Base-by-base conservation (phyloP, 1,140 invertebrate genomes). In the Orussus abietinus region DNA sequence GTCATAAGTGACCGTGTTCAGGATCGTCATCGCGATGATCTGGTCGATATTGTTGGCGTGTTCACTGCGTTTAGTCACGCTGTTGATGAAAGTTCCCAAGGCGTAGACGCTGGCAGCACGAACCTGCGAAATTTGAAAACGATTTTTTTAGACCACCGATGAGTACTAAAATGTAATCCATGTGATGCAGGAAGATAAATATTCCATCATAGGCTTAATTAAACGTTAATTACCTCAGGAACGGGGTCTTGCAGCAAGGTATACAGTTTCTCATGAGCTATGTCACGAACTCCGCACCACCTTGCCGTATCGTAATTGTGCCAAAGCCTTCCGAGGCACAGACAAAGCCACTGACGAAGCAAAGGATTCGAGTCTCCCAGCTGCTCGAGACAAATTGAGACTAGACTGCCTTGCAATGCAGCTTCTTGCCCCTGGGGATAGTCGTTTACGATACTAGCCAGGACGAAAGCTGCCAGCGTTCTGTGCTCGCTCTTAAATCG, bases 271-370 rank as follows among this genome's bases (percentile, higher is more conserved):
- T 98, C 95, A 72, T 96, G 92, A 5, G 95, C 94, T 46, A 85
- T 84, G 64, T 97, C 92, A n/a, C 96, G 76, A 9, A 93, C 94
- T 6, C 92, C 95, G 33, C 89, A 92, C 94, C 95, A 97, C 42
- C 92, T 79, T 13, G 95, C 94, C 61, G 86, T 85, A 59, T 95
- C 90, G 67, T 88, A 96, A 60, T 91, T 85, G 45, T 88, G 84
- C 96, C 96, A 99, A 18, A 96, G 78, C 61, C 90, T 77, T n/a
- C 90, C 93, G 33, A 99, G 77, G 63, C 90, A 93, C 32, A 98
- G 83, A 43, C 90, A 88, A 29, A 96, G 75, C 96, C 96, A 98
- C 64, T 92, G 87, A 19, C 90, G 76, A 12, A 97, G 71, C 33
- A 85, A 69, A 31, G 84, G 74, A 61, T 82, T 80, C 12, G 68